These are phyloP conservation scores for Cyprinodon brontotheroides DNA, from an alignment of 2,113 vertebrate species.

Conservation along the genomic window DNA sequence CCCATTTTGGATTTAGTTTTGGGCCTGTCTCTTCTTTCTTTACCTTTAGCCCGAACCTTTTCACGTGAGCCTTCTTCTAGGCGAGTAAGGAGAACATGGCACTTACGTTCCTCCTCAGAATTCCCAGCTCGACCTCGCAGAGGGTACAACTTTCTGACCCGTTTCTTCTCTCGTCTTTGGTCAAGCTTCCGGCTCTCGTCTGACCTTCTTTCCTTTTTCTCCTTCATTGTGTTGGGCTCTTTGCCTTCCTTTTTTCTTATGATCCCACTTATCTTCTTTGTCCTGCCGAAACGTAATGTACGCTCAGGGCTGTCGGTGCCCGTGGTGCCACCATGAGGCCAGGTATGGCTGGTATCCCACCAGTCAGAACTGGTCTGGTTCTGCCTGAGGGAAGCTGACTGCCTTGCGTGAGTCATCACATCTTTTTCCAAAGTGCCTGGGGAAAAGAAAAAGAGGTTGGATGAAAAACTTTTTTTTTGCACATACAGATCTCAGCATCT, in stretches of 20 bases:
- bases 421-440: conserved; percentile 75
- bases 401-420: conserved; percentile 83
- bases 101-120: conserved; percentile 79
- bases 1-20: conserved; percentile 49
- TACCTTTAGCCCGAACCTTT: conserved; percentile 34
- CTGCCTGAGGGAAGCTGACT: conserved; percentile 73
- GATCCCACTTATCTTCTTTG: conserved; percentile 70
- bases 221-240: conserved; percentile 29
- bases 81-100: conserved; percentile 89
- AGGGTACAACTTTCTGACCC: conserved; percentile 89
- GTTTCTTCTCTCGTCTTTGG: conserved; percentile 78
- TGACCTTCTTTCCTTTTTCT: conserved; percentile 27
- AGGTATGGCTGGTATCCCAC: conserved; percentile 60
- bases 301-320: conserved; percentile 70
- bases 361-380: conserved; percentile 57
- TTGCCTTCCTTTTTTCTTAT: conserved; percentile 44
- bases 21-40: conserved; percentile 26
- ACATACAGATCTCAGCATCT: not conserved
- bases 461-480: conserved; percentile 10
- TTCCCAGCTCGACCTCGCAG: conserved; percentile 80
- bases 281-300: conserved; percentile 71
- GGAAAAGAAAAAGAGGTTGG: conserved; percentile 22
- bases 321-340: conserved; percentile 78
- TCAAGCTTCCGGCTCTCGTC: conserved; percentile 52
- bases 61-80: conserved; percentile 74